A percentile compares a stretch with the other conserved stretches of the same genome.
phyloP scores from a whole-genome alignment of 2,113 vertebrate species.

The Hippoglossus stenolepis region DNA sequence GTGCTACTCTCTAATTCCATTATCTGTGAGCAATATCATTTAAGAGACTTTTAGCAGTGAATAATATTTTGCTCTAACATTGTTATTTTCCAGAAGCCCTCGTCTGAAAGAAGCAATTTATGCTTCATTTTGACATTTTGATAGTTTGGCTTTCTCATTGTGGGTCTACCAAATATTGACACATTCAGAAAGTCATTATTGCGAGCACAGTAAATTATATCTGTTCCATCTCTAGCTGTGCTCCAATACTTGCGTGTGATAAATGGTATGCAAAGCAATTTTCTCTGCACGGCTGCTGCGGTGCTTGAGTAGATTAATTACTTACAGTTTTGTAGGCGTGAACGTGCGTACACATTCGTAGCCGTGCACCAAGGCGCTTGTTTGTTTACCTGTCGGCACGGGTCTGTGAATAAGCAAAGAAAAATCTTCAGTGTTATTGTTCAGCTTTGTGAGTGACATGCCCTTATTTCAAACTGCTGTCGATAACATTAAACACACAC shows the following conservation, averaged over 20 bases:
- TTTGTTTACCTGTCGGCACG: conserved; percentile 49
- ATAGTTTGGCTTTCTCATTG: conserved; percentile 46
- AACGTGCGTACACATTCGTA: not conserved
- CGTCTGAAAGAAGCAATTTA: conserved; percentile 51
- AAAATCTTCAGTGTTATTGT: too few species aligned
- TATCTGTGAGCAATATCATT: conserved; percentile 16
- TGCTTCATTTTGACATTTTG: conserved; percentile 50
- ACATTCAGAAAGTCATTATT: conserved; percentile 60
- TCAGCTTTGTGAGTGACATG: too few species aligned
- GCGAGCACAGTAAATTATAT: conserved; percentile 52
- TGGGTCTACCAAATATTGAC: conserved; percentile 59
- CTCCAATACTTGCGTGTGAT: conserved; percentile 47
- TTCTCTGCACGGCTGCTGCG: conserved; percentile 45
- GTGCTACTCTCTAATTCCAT: conserved; percentile 47
- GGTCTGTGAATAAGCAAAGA: too few species aligned
- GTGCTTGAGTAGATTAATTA: conserved; percentile 67
- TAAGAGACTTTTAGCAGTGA: conserved; percentile 8
- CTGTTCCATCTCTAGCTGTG: conserved; percentile 51
- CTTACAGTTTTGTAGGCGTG: conserved; percentile 31
- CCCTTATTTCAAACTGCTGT: too few species aligned
- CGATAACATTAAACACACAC: too few species aligned
- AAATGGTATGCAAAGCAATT: conserved; percentile 70
- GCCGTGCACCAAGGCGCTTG: not conserved
- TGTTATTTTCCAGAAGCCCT: conserved; percentile 38
- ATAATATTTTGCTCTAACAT: conserved; percentile 24